Evolutionary conservation across 1,140 invertebrate species (phyloP), one percentile per base, ranked within the genome.

Genomic region (Harpegnathos saltator): DNA sequence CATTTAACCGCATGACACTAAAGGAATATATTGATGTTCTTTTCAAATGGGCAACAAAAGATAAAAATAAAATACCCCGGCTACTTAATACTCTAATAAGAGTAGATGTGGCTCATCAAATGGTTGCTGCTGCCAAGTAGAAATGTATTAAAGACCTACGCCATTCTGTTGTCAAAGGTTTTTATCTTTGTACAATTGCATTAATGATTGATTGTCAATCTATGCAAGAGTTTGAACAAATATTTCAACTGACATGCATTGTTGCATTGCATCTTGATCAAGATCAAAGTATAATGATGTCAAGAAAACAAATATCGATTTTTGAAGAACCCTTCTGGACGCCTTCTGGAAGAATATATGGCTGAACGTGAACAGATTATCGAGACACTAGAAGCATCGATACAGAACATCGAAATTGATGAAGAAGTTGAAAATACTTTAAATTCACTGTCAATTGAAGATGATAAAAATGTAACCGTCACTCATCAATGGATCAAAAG

Each of bases 401-500:
- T 11, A 59, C 19, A 24, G 22, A 59, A 59, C 22, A 11, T 59
- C n/a, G 22, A 59, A 26, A 14, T 59, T 59, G 56, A 59, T 26
- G 22, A 59, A 11, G 12, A 59, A 24, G 22, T 59, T 59, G 56
- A 59, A 59, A 59, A 59, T 22, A 59, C 56, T 59, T 59, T 59
- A 19, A 59, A 59, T 59, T 59, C 12, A 22, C 9, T 22, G 12
- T 11, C 22, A 59, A 22, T 24, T 24, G 24, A 59, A 24, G 56
- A 59, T 59, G 19, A 19, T 59, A 59, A 59, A 22, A 26, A 59
- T 59, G 22, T 59, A 59, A 59, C 56, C 56, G 22, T 59, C 56
- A 59, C 56, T 59, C 56, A 59, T 59, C 56, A 59, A 59, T 59
- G 56, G 56, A n/a, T n/a, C n/a, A n/a, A n/a, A n/a, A n/a, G n/a